Conservation (phyloP, 2,888 invertebrate species). For the Mythimna impura region DNA sequence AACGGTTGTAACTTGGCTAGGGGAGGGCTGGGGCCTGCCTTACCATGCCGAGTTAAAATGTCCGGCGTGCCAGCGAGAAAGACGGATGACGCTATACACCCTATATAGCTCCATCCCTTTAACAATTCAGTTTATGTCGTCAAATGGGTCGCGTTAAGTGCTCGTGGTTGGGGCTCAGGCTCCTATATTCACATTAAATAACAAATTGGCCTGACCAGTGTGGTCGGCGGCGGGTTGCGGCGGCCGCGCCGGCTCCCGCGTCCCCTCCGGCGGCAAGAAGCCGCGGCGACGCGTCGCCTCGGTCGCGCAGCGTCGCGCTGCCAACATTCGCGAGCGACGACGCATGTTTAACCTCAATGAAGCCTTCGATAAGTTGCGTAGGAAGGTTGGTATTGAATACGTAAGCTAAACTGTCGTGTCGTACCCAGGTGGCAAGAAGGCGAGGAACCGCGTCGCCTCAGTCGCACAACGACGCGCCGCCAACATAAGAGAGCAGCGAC, state of each 20-base stretch:
- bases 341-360: slow-evolving; percentile 99
- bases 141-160: too few species aligned
- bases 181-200: slow-evolving; percentile 28
- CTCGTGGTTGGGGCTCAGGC: neutral
- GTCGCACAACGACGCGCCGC: slow-evolving; percentile 97
- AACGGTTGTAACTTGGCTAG: too few species aligned
- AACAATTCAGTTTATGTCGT: too few species aligned
- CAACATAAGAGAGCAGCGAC: slow-evolving; percentile 97
- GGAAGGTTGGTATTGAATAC: slow-evolving; percentile 91
- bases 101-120: too few species aligned
- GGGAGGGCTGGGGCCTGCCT: too few species aligned
- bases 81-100: too few species aligned
- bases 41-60: too few species aligned
- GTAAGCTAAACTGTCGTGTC: slow-evolving; percentile 53
- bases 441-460: slow-evolving; percentile 96
- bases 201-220: slow-evolving; percentile 73
- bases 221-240: slow-evolving; percentile 87
- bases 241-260: slow-evolving; percentile 79
- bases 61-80: too few species aligned
- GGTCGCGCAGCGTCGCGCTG: slow-evolving; percentile 96
- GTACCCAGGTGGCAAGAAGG: slow-evolving; percentile 92
- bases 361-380: slow-evolving; percentile 97
- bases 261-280: slow-evolving; percentile 92
- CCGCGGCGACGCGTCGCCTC: slow-evolving; percentile 96
- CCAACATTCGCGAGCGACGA: slow-evolving; percentile 97